Conservation (phyloP, 2,888 invertebrate species). For the Athalia circularis region DNA sequence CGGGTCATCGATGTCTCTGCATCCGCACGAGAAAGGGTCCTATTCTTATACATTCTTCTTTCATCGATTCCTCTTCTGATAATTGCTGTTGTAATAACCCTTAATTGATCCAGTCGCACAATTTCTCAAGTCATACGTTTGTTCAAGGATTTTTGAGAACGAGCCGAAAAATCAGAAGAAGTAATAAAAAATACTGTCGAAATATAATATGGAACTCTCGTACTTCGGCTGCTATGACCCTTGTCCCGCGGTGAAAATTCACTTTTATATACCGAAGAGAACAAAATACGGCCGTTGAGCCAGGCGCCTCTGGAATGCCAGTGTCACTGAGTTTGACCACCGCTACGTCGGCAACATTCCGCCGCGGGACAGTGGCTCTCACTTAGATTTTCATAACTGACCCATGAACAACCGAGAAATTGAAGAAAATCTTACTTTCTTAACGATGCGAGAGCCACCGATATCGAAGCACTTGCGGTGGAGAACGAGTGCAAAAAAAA, state of each 20-base stretch:
- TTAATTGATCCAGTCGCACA: background rate
- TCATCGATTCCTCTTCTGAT: no score
- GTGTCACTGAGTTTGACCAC: constrained; percentile 47
- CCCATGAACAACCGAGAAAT: no score
- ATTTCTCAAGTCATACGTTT: no score
- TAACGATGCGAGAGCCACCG: background rate
- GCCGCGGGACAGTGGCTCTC: constrained; percentile 44
- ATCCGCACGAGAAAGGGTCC: no score
- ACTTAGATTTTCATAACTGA: constrained; percentile 7
- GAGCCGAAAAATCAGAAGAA: background rate
- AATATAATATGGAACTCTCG: no score
- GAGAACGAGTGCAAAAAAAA: background rate
- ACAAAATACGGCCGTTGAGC: background rate
- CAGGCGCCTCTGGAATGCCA: constrained; percentile 35
- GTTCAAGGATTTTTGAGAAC: no score
- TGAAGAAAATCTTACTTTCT: no score
- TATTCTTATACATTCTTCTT: no score
- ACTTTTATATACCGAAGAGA: background rate
- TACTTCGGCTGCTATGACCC: no score
- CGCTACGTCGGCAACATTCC: constrained; percentile 47
- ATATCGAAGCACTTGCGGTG: background rate
- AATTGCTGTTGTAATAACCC: background rate
- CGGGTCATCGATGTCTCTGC: background rate
- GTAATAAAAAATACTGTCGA: no score
- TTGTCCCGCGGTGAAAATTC: no score